Evolutionary conservation across 1,140 invertebrate species (phyloP).

Genomic region (Bradynema listronoti): DNA sequence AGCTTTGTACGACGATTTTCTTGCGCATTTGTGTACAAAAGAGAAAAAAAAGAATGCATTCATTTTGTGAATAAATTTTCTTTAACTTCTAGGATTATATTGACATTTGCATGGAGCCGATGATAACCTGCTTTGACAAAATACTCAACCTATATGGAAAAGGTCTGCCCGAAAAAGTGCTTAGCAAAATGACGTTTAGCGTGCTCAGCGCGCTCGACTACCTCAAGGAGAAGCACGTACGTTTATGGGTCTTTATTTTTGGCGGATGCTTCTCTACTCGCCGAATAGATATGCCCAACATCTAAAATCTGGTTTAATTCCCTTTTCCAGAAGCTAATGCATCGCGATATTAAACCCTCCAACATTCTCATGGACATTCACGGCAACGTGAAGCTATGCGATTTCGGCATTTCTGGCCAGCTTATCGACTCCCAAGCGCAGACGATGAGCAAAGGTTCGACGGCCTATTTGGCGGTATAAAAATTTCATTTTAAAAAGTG

Average conservation of each 20-base stretch:
- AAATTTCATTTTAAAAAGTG: slow-evolving; percentile 17
- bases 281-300: too few relatives aligned
- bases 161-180: slow-evolving; percentile 86
- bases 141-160: too few relatives aligned
- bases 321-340: slow-evolving; percentile 81
- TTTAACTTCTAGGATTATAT: slow-evolving; percentile 31
- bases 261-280: too few relatives aligned
- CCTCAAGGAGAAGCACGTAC: slow-evolving; percentile 74
- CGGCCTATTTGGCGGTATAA: slow-evolving; percentile 90
- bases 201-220: slow-evolving; percentile 94
- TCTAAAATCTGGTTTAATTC: too few relatives aligned
- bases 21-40: too few relatives aligned
- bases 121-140: slow-evolving; percentile 94
- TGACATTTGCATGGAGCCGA: slow-evolving; percentile 69
- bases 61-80: slow-evolving; percentile 5
- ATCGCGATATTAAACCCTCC: slow-evolving; percentile 88
- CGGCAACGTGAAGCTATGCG: slow-evolving; percentile 93
- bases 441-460: slow-evolving; percentile 73
- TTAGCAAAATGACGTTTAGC: slow-evolving; percentile 92
- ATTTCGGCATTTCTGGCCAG: slow-evolving; percentile 96
- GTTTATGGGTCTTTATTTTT: too few relatives aligned
- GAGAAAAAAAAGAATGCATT: too few relatives aligned
- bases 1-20: slow-evolving; percentile 65
- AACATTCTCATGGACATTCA: slow-evolving; percentile 61
- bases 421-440: slow-evolving; percentile 63